Evolutionary conservation across 2,797 vertebrate genomes (phyloP).

Genomic region (Enteromius radiatus): DNA sequence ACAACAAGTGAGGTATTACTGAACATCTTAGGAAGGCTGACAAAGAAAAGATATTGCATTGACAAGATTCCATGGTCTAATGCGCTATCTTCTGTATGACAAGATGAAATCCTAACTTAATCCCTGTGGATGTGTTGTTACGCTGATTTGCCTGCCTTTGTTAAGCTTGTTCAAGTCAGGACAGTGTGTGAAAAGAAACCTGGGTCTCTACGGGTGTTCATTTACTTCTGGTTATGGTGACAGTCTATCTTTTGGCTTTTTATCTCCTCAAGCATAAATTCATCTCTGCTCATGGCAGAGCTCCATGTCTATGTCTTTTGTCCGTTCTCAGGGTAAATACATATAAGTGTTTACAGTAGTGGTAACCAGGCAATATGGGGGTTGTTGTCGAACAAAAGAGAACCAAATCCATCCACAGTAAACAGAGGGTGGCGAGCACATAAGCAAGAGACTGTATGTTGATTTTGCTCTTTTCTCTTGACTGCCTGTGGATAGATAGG

Average conservation of each 20-base stretch:
- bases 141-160: slow-evolving; percentile 30
- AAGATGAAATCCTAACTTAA: slow-evolving; percentile 47
- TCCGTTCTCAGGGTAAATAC: slow-evolving; percentile 38
- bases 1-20: slow-evolving; percentile 32
- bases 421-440: slow-evolving; percentile 23
- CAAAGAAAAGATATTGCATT: slow-evolving; percentile 33
- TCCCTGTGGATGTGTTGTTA: slow-evolving; percentile 39
- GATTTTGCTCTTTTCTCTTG: slow-evolving; percentile 10
- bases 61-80: slow-evolving; percentile 30
- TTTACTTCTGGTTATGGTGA: neutral
- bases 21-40: slow-evolving; percentile 27
- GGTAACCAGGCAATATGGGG: slow-evolving; percentile 45
- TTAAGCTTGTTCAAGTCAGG: slow-evolving; percentile 48
- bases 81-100: slow-evolving; percentile 37
- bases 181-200: slow-evolving; percentile 23
- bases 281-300: slow-evolving; percentile 4
- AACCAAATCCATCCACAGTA: slow-evolving; percentile 12
- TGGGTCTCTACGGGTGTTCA: neutral
- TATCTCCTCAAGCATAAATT: neutral
- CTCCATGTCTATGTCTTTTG: slow-evolving; percentile 6
- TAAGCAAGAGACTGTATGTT: slow-evolving; percentile 31
- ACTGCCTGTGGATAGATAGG: neutral
- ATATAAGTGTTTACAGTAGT: slow-evolving; percentile 49
- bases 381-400: slow-evolving; percentile 41
- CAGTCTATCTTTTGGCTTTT: neutral